Evolutionary conservation across 2,113 vertebrate genomes (phyloP).

Genomic region (Erythrocebus patas): DNA sequence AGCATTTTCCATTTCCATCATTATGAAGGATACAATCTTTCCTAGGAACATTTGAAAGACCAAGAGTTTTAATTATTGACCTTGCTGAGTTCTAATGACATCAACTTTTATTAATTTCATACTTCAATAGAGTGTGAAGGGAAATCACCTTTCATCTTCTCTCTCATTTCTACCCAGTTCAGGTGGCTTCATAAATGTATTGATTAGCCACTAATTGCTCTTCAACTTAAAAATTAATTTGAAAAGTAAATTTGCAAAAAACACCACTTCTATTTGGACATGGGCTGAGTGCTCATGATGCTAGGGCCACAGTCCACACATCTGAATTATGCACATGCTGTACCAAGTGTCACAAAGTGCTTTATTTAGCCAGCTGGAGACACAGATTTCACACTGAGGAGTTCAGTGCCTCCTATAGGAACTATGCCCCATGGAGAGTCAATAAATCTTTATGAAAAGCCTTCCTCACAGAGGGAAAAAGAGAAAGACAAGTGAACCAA

Average conservation of each 20-base stretch:
- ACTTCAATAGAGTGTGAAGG: slow-evolving; percentile 57
- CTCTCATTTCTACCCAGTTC: slow-evolving; percentile 26
- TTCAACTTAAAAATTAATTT: slow-evolving; percentile 52
- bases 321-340: slow-evolving; percentile 9
- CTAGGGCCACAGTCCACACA: neutral
- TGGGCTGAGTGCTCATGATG: neutral
- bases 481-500: neutral
- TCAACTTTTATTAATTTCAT: slow-evolving; percentile 75
- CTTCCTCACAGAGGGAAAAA: neutral
- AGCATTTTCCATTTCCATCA: neutral
- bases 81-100: slow-evolving; percentile 66
- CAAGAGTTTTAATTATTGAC: slow-evolving; percentile 63
- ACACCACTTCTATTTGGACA: neutral
- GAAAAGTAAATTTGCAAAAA: slow-evolving; percentile 45
- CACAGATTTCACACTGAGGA: neutral
- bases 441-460: slow-evolving; percentile 40
- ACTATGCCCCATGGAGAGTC: neutral
- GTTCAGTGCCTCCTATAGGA: neutral
- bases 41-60: slow-evolving; percentile 69
- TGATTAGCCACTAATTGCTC: neutral
- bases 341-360: neutral
- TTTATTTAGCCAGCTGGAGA: slow-evolving; percentile 15
- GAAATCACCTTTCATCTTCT: slow-evolving; percentile 48
- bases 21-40: slow-evolving; percentile 47
- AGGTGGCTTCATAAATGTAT: slow-evolving; percentile 48